Percentiles rank a stretch among this genome's conserved stretches.
phyloP scores from a whole-genome alignment of 2,888 invertebrate species.

The Drosophila prostipennis region DNA sequence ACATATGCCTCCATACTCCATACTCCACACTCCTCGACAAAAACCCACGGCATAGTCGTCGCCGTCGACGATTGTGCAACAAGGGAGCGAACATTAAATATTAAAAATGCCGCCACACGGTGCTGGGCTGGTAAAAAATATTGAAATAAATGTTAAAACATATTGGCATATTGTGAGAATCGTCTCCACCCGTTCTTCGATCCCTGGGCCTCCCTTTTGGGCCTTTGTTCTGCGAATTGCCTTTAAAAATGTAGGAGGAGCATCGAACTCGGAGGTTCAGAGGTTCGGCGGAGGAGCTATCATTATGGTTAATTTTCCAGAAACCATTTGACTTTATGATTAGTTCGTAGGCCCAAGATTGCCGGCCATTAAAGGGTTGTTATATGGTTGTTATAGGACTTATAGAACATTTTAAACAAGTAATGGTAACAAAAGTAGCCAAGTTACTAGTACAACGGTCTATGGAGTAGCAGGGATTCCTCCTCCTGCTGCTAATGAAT shows the following conservation, averaged over 20 bases:
- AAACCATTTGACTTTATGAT: neutral
- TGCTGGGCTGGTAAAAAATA: slow-evolving; percentile 57
- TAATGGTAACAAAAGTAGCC: too few species aligned
- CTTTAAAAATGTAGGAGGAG: slow-evolving; percentile 69
- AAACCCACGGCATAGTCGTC: neutral
- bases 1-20: slow-evolving; percentile 45
- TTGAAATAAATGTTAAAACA: slow-evolving; percentile 79
- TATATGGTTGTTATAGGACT: too few species aligned
- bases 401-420: too few species aligned
- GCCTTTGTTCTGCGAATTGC: slow-evolving; percentile 35
- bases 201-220: neutral
- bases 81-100: slow-evolving; percentile 64
- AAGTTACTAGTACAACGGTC: too few species aligned
- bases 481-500: slow-evolving; percentile 80
- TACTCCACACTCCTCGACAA: too few species aligned
- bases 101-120: slow-evolving; percentile 74
- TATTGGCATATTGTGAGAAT: slow-evolving; percentile 76
- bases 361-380: neutral
- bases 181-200: slow-evolving; percentile 13
- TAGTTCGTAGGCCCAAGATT: neutral
- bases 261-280: slow-evolving; percentile 1
- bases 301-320: neutral
- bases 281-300: too few species aligned
- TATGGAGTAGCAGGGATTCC: neutral
- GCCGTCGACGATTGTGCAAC: slow-evolving; percentile 48